A percentile compares a stretch with the other conserved stretches of the same genome.
These are phyloP conservation scores for Glaucomys volans DNA, from an alignment of 2,113 vertebrate genomes.

Conservation along the genomic window DNA sequence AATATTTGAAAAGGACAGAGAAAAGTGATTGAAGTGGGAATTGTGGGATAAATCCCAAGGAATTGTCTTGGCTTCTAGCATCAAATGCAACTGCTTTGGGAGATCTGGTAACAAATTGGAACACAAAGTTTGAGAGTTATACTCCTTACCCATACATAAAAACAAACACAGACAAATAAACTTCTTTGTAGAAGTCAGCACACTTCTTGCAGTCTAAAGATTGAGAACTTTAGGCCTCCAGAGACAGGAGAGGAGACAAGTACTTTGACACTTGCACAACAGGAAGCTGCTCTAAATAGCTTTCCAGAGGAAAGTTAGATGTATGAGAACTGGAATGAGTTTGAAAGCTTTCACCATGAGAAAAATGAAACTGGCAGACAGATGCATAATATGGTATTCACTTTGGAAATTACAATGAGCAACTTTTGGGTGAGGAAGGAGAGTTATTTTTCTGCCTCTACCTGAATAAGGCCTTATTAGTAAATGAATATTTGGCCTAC, in stretches of 20 bases:
- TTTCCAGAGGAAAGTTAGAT: background rate
- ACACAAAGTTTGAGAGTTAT: background rate
- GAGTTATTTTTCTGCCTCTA: background rate
- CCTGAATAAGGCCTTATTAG: background rate
- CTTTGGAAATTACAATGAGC: background rate
- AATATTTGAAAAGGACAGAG: background rate
- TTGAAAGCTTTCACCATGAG: background rate
- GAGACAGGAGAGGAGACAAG: background rate
- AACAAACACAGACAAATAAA: background rate
- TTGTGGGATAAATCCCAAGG: background rate
- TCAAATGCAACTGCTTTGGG: background rate
- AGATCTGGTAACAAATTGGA: background rate
- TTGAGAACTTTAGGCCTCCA: background rate
- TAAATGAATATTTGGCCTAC: background rate
- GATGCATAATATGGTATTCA: background rate
- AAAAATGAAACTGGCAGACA: background rate
- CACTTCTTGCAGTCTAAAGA: background rate
- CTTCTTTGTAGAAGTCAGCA: no score
- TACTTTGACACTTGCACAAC: background rate
- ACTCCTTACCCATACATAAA: background rate
- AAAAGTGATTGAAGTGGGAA: background rate
- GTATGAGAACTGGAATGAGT: background rate
- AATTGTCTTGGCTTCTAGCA: background rate
- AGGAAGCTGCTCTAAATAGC: background rate
- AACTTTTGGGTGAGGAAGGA: background rate